phyloP scores from a whole-genome alignment of 1,140 invertebrate species.

The Drosophila sp. region DNA sequence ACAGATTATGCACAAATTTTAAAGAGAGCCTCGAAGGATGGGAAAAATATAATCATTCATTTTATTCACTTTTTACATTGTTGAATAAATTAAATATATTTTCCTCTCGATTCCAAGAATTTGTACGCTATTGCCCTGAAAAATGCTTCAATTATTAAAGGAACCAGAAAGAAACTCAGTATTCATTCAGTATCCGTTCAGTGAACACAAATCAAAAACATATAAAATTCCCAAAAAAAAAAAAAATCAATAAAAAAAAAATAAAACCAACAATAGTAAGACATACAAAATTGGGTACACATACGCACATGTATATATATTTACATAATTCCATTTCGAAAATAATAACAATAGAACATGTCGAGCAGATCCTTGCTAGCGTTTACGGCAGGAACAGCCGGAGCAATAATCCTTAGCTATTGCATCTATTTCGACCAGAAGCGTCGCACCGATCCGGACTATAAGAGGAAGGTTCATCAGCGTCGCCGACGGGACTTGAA shows the following conservation, averaged over 20 bases:
- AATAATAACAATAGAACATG: conserved; percentile 3
- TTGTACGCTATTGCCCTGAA: neutral
- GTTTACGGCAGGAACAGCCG: neutral
- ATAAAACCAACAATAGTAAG: neutral
- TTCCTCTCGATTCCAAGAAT: neutral
- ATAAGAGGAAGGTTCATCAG: conserved; percentile 95
- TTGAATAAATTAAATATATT: neutral
- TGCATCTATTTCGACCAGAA: conserved; percentile 96
- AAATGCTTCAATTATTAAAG: conserved; percentile 3
- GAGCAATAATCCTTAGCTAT: neutral
- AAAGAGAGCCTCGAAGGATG: no score
- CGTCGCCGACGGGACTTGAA: conserved; percentile 14
- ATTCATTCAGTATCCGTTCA: neutral
- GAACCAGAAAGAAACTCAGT: neutral
- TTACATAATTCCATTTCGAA: neutral
- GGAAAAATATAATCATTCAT: neutral
- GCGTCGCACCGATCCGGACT: conserved; percentile 95
- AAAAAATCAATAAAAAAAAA: neutral
- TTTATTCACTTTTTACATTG: no score
- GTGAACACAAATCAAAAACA: neutral
- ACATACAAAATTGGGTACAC: neutral
- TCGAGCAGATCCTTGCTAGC: conserved; percentile 2
- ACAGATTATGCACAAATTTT: no score
- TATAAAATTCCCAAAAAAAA: no score
- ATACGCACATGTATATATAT: neutral